Percentiles rank a stretch among this genome's conserved stretches.
These are phyloP conservation scores for Watsonalla binaria DNA, from an alignment of 2,888 invertebrate genomes.

Conservation along the genomic window DNA sequence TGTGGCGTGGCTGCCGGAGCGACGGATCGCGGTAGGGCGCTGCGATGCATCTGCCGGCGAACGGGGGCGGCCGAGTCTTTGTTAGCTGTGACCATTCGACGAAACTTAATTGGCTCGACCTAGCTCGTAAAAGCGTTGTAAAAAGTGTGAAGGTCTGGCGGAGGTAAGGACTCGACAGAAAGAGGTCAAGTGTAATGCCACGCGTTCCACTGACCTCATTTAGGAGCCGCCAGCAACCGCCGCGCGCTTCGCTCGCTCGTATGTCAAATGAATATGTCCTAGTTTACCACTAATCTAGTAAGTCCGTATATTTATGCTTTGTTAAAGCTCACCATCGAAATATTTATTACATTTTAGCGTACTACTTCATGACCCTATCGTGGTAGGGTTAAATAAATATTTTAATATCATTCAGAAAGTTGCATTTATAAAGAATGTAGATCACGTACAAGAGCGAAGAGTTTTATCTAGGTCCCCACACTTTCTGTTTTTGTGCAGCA, in stretches of 20 bases:
- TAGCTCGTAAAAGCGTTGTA: slow-evolving; percentile 76
- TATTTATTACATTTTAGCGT: too few relatives aligned
- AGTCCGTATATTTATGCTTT: slow-evolving; percentile 16
- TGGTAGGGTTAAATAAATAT: too few relatives aligned
- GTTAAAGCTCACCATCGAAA: slow-evolving; percentile 22
- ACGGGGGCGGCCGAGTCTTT: slow-evolving; percentile 49
- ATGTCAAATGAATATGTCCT: slow-evolving; percentile 65
- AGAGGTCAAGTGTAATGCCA: slow-evolving; percentile 78
- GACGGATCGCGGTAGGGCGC: background rate
- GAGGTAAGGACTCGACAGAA: slow-evolving; percentile 75
- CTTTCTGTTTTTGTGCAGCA: too few relatives aligned
- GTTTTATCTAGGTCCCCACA: too few relatives aligned
- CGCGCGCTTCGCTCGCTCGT: slow-evolving; percentile 51
- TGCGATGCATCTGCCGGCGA: slow-evolving; percentile 28
- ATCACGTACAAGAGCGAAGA: too few relatives aligned
- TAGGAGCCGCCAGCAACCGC: slow-evolving; percentile 49
- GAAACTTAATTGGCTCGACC: slow-evolving; percentile 74
- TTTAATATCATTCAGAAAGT: too few relatives aligned
- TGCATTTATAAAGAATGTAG: too few relatives aligned
- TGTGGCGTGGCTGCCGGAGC: slow-evolving; percentile 19
- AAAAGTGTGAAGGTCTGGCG: slow-evolving; percentile 77
- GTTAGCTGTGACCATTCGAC: slow-evolving; percentile 48
- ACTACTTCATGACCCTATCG: too few relatives aligned
- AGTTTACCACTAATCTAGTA: slow-evolving; percentile 53
- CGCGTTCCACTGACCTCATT: slow-evolving; percentile 78